A percentile compares a stretch with the other conserved stretches of the same genome.
phyloP scores from a whole-genome alignment of 1,140 invertebrate species.

The Harlomillsia oculata region DNA sequence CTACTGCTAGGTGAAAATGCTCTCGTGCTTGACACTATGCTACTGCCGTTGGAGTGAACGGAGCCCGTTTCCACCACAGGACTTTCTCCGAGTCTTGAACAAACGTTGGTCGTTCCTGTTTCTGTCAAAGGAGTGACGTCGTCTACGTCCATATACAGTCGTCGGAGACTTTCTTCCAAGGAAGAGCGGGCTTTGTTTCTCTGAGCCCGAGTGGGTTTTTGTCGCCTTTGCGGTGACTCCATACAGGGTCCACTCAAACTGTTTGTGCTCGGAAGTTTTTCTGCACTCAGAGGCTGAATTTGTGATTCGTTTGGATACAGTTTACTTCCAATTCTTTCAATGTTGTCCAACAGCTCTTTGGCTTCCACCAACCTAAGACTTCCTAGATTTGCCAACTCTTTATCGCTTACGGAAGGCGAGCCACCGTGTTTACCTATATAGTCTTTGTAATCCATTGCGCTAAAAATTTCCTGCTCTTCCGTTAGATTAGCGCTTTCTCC shows the following conservation, averaged over 20 bases:
- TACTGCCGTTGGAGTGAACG: conserved; percentile 14
- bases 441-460: conserved; percentile 65
- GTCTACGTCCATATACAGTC: conserved; percentile 20
- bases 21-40: conserved; percentile 13
- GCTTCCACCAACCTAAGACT: conserved; percentile 59
- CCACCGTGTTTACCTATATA: conserved; percentile 51
- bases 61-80: conserved; percentile 16
- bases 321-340: conserved; percentile 9
- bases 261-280: conserved; percentile 1
- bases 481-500: not conserved
- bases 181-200: conserved; percentile 9
- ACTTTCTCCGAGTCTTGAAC: conserved; percentile 18
- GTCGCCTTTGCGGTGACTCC: conserved; percentile 6
- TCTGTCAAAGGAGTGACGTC: not conserved
- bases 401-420: conserved; percentile 61
- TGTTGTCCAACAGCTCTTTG: conserved; percentile 17
- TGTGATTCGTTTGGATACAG: not conserved
- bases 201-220: not conserved
- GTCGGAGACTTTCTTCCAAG: conserved; percentile 33
- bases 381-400: conserved; percentile 63
- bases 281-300: not conserved
- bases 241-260: not conserved
- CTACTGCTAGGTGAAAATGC: conserved; percentile 16
- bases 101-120: conserved; percentile 4
- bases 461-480: conserved; percentile 54